Evolutionary conservation across 1,140 invertebrate genomes (phyloP), one percentile per base, ranked within the genome.

Genomic region (Brevipalpus yothersi): DNA sequence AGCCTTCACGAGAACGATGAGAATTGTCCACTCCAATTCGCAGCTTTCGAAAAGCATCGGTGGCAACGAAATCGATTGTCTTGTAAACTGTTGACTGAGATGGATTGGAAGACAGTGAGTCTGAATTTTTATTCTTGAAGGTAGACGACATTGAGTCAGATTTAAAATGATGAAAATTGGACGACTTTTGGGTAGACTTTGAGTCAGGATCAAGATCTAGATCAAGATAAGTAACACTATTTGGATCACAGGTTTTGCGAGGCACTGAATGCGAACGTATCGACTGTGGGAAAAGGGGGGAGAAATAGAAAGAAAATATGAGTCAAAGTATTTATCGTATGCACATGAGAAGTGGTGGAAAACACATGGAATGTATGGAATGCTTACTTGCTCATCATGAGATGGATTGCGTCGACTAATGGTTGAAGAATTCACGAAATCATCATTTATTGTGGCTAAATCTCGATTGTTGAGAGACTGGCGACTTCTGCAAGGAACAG

Each of bases 1-100:
- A 31, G 31, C 31, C 31, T 31, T 31, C 31, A 31, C 31, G 31
- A 31, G 31, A 31, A 31, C 45, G 45, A 47, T 47, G 45, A 15
- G 45, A 47, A 15, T 55, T 31, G 13, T 76, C 73, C 1, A 84
- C 79, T 66, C 82, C 80, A 67, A 85, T 80, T 53, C 82, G 76
- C n/a, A 84, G 87, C 61, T 82, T 77, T 71, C 87, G 88, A 65
- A 91, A 88, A 8, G 85, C 86, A 68, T 88, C 79, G 0, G 87
- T 91, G 76, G 89, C 89, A 15, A 86, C 72, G 74, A 91, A 91
- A 71, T 91, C 87, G 0, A 91, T 84, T 0, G 80, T 84, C 72
- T 88, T 88, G 68, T 91, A 91, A 8, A 85, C 82, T 1, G 82
- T 83, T 17, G 62, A 61, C 39, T 21, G n/a, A 41, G 21, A 49